These are phyloP conservation scores for Protodeltote pygarga DNA, from an alignment of 2,888 invertebrate genomes.

Conservation along the genomic window DNA sequence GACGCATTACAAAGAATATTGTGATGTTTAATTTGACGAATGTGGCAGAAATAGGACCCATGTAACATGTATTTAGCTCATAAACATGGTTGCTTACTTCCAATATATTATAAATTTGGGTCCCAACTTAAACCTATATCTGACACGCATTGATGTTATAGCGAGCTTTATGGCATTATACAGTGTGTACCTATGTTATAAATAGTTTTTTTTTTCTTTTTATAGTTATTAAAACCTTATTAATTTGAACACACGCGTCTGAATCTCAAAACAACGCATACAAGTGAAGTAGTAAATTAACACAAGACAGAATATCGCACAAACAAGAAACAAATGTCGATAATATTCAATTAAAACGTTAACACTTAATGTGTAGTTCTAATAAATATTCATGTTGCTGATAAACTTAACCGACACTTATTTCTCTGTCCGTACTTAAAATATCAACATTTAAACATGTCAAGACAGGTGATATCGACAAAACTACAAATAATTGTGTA, in stretches of 20 bases:
- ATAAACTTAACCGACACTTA: no score
- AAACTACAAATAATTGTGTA: constrained; percentile 34
- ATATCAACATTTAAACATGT: constrained; percentile 36
- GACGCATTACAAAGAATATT: not conserved
- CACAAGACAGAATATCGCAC: constrained; percentile 43
- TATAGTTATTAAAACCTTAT: not conserved
- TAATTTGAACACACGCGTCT: not conserved
- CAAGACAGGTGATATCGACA: constrained; percentile 31
- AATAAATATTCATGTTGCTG: no score
- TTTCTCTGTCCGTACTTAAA: constrained; percentile 19
- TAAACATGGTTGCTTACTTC: no score
- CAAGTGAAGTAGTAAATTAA: constrained; percentile 35
- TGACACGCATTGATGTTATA: no score
- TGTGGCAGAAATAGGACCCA: no score
- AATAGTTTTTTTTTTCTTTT: not conserved
- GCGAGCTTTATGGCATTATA: no score
- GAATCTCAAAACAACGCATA: constrained; percentile 15
- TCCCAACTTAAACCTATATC: no score
- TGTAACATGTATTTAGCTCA: no score
- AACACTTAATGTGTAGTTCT: not conserved
- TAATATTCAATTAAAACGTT: not conserved
- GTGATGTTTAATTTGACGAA: not conserved
- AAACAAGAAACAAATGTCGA: constrained; percentile 21
- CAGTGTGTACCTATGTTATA: no score
- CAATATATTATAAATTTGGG: no score